Conservation (phyloP, 2,888 invertebrate species). For the Meandrusa payeni region DNA sequence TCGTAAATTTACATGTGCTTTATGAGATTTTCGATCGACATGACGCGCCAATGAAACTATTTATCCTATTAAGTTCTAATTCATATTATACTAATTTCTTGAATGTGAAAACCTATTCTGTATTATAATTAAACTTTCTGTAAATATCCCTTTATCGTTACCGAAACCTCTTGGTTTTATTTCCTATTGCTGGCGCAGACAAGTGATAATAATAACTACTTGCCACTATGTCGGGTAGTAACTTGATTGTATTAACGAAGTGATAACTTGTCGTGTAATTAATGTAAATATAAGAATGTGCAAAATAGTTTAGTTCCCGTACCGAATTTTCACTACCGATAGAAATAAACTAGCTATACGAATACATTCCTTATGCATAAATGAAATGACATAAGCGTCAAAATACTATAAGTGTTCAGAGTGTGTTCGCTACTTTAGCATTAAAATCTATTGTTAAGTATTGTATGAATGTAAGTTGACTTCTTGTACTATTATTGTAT, state of each 20-base stretch:
- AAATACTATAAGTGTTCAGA: conserved; percentile 58
- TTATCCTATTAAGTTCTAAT: conserved; percentile 8
- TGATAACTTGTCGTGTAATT: conserved; percentile 65
- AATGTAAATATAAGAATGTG: conserved; percentile 68
- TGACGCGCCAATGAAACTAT: conserved; percentile 25
- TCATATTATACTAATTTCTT: conserved; percentile 16
- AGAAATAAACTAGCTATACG: conserved; percentile 49
- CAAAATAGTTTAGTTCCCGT: conserved; percentile 51
- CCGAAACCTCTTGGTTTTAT: conserved; percentile 18
- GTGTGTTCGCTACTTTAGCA: conserved; percentile 70
- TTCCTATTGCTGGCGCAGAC: conserved; percentile 25
- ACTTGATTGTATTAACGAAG: conserved; percentile 54
- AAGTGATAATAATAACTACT: conserved; percentile 25
- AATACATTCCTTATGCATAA: conserved; percentile 57
- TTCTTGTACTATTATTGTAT: conserved; percentile 64
- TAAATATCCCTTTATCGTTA: conserved; percentile 25
- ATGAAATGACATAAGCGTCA: conserved; percentile 49
- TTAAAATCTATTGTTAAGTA: conserved; percentile 46
- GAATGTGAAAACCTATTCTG: conserved; percentile 6
- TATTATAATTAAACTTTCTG: conserved; percentile 17
- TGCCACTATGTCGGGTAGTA: conserved; percentile 56
- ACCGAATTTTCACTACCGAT: conserved; percentile 76
- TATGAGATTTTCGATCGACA: conserved; percentile 37
- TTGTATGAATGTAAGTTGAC: conserved; percentile 65
- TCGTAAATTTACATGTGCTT: too few species aligned